Evolutionary conservation across 2,888 invertebrate genomes (phyloP), one percentile per base, ranked within the genome.

Genomic region (Neoitamus cyanurus): DNA sequence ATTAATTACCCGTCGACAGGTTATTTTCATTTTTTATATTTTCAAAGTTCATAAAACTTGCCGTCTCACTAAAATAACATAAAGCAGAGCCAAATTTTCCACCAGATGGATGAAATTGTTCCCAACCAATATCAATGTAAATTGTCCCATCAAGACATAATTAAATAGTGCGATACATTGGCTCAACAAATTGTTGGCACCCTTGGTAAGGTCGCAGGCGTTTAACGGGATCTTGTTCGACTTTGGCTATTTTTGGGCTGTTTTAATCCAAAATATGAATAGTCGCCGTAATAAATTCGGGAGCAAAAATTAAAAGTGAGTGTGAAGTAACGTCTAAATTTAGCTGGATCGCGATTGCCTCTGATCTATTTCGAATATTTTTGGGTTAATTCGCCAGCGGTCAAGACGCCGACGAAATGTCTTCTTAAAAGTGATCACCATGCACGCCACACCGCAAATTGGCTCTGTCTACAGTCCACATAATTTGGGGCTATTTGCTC

Each of bases 311-410:
- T 37, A 75, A 75, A 75, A 75, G 46, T 75, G 75, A 75, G 69
- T 68, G 70, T 85, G 85, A 85, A 83, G 85, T 85, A 85, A 85
- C 37, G n/a, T 83, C 85, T 85, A 85, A 75, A 83, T 78, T 83
- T 85, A 83, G 31, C 15, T 34, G 6, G 30, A 37, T 69, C 37
- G 7, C 28, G 34, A 31, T 37, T 25, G 25, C 58, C 20, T 48
- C 25, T 31, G 58, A 80, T 80, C 25, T 58, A 42, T 37, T 75
- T 37, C 13, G 28, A 75, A 37, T 13, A 75, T 37, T 75, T 73
- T 20, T 37, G 75, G 37, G 42, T 73, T 75, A 36, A 36, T 36
- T 36, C 36, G 36, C 34, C 20, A 20, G 58, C 58, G 25, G 48
- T 15, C 48, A 48, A n/a, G 9, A 48, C 69, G 30, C 30, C 69